A percentile compares a stretch with the other conserved stretches of the same genome.
phyloP scores from a whole-genome alignment of 1,140 invertebrate genomes.

The Scylla paramamosain region DNA sequence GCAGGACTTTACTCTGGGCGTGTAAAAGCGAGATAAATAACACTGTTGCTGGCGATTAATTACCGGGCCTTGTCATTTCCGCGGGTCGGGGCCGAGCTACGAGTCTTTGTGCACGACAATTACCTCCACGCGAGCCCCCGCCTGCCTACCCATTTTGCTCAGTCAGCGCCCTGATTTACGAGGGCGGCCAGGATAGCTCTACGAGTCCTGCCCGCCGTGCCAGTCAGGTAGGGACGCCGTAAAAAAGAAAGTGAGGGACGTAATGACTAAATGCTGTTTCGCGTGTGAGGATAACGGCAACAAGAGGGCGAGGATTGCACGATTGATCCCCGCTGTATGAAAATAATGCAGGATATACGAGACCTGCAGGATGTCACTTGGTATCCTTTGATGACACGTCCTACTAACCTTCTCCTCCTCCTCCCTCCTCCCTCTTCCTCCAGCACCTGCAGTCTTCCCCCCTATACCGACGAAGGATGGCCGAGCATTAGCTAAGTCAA shows the following conservation, averaged over 20 bases:
- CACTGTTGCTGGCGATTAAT: conserved; percentile 52
- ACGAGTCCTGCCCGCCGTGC: not conserved
- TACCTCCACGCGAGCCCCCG: conserved; percentile 33
- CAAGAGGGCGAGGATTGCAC: not conserved
- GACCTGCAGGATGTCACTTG: not conserved
- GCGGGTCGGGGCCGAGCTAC: conserved; percentile 33
- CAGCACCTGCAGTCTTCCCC: not conserved
- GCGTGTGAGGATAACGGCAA: not conserved
- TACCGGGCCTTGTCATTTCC: conserved; percentile 54
- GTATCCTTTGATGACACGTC: not conserved
- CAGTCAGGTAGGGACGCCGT: not conserved
- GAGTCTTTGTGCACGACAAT: conserved; percentile 49
- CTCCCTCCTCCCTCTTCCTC: not conserved
- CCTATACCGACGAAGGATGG: not conserved
- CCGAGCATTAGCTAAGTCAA: not conserved
- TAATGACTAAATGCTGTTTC: not conserved
- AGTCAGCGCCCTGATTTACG: conserved; percentile 33
- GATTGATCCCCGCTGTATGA: not conserved
- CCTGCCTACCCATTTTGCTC: conserved; percentile 28
- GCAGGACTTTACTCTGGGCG: conserved; percentile 40
- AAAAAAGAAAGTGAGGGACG: conserved; percentile 14
- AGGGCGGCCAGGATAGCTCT: not conserved
- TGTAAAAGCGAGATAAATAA: conserved; percentile 55
- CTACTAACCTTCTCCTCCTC: not conserved
- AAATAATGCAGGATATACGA: not conserved